Conservation (phyloP, 2,797 vertebrate genomes). For the Hippopotamyrus pictus region DNA sequence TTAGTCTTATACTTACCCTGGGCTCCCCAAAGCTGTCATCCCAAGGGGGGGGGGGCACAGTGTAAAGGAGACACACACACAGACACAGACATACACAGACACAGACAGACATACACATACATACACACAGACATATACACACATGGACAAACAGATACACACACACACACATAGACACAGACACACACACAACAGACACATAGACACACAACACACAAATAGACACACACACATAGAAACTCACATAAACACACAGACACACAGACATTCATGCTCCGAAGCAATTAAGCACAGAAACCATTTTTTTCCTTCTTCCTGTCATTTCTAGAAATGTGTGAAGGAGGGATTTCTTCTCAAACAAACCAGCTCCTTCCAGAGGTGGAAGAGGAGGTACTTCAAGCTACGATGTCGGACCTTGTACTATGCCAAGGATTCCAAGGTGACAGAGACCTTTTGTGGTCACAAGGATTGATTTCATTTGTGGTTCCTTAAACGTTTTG, state of each 20-base stretch:
- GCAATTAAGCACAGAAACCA: neutral
- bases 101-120: neutral
- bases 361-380: constrained; percentile 88
- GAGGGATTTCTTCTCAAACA: constrained; percentile 88
- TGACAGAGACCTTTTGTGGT: constrained; percentile 38
- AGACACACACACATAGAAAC: neutral
- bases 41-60: neutral
- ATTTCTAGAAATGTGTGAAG: constrained; percentile 82
- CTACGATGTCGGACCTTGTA: constrained; percentile 83
- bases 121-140: no score
- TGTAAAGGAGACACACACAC: neutral
- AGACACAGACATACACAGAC: neutral
- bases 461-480: neutral
- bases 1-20: neutral
- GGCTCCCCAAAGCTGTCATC: neutral
- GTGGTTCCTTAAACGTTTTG: neutral
- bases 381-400: constrained; percentile 91
- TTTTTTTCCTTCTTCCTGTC: neutral
- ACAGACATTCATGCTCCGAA: neutral
- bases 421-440: constrained; percentile 92
- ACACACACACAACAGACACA: no score
- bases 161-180: no score
- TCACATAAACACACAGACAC: neutral
- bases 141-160: no score
- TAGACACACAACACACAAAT: no score